Evolutionary conservation across 2,113 vertebrate genomes (phyloP), one percentile per base, ranked within the genome.

Genomic region (Scalopus aquaticus): DNA sequence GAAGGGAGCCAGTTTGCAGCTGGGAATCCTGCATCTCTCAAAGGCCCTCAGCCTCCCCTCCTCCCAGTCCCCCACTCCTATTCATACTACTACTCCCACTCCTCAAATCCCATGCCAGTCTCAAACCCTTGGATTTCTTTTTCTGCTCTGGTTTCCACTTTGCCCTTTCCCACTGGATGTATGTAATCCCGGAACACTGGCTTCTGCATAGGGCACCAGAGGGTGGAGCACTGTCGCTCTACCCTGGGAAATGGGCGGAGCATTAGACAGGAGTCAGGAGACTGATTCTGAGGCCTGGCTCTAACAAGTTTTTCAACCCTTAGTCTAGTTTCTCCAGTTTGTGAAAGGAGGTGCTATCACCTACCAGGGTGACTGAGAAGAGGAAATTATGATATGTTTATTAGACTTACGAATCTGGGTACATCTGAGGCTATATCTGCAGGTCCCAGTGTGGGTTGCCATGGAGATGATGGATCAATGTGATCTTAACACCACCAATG

Each of bases 121-220:
- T 98, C 76, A 98, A 6, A 98, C 98, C 98, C 92, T 69, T 67
- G 42, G 84, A 64, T 22, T 60, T 32, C 13, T 44, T 56, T 76
- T 69, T 56, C 42, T 6, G 11, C 13, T 67, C 20, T 2, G 2
- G 39, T 62, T 62, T 94, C 79, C 42, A 17, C 19, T 60, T 35
- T 28, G 35, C 35, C 16, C 26, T 2, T 28, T 20, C 19, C 3
- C 10, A 28, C 17, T 11, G 73, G 73, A 46, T 35, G 9, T 65
- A 24, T 7, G 26, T 30, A 54, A 37, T 28, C 54, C 16, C 39
- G 22, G 5, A 60, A 39, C 24, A 26, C 69, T 0, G 12, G 74
- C 54, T 78, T 88, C 26, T 0, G 0, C 37, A 15, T 0, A 0
- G 73, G n/a, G 16, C 6, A 4, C 22, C 1, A 0, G 19, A 73